Percentiles rank a stretch among this genome's conserved stretches.
Conservation (phyloP, 2,797 vertebrate species). For the Macropodus opercularis region DNA sequence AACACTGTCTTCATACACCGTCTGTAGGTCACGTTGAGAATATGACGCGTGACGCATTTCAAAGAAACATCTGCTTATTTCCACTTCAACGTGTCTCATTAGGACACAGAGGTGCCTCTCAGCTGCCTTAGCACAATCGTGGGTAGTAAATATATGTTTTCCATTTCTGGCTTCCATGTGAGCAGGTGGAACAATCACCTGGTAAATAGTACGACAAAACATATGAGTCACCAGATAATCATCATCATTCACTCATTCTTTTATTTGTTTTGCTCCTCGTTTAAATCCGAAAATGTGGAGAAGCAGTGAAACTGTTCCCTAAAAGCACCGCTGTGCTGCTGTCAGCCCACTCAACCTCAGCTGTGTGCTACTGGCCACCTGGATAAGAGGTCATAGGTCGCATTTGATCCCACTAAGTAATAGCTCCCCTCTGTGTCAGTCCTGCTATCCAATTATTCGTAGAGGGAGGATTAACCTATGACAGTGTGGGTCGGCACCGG, state of each 20-base stretch:
- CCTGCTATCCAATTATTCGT: conserved; percentile 52
- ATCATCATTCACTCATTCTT: no score
- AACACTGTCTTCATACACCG: neutral
- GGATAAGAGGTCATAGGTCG: conserved; percentile 55
- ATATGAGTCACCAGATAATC: neutral
- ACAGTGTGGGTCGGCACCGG: neutral
- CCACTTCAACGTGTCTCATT: neutral
- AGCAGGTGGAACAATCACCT: conserved; percentile 3
- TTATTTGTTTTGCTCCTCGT: neutral
- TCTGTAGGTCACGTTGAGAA: neutral
- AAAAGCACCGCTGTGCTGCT: neutral
- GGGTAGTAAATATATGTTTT: neutral
- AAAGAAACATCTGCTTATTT: neutral
- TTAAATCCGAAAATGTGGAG: conserved; percentile 13
- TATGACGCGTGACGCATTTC: neutral
- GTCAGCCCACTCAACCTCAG: no score
- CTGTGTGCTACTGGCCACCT: conserved; percentile 27
- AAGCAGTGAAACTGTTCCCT: neutral
- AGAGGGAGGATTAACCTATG: conserved; percentile 38
- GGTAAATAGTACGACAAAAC: conserved; percentile 4
- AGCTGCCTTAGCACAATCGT: neutral
- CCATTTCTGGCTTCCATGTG: neutral
- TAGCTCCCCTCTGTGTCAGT: conserved; percentile 10
- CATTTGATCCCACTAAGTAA: conserved; percentile 51
- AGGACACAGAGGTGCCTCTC: no score